Evolutionary conservation across 2,113 vertebrate species (phyloP).

Genomic region (Sula dactylatra): DNA sequence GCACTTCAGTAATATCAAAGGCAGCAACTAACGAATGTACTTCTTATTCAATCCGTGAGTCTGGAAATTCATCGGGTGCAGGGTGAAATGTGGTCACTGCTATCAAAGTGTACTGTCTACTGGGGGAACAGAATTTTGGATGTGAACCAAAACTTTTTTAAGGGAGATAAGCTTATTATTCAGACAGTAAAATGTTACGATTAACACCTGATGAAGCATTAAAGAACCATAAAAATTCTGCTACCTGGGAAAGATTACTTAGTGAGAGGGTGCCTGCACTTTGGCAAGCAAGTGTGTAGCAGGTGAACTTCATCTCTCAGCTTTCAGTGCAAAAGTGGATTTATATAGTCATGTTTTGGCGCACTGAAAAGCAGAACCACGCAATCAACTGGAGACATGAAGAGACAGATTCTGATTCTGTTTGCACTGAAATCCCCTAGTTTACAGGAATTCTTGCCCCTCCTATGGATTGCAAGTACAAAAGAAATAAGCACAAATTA

Average conservation of each 20-base stretch:
- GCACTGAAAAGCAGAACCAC: not conserved
- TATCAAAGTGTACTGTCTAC: conserved; percentile 27
- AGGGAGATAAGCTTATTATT: conserved; percentile 35
- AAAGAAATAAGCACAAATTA: not conserved
- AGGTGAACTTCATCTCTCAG: not conserved
- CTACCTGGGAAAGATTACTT: conserved; percentile 27
- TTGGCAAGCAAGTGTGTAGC: not conserved
- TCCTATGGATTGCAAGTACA: not conserved
- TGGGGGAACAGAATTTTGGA: conserved; percentile 10
- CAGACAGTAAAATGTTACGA: conserved; percentile 26
- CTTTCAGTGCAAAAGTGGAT: not conserved
- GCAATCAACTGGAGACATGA: not conserved
- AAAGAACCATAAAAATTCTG: conserved; percentile 35
- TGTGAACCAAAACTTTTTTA: conserved; percentile 26
- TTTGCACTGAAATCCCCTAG: rapidly evolving
- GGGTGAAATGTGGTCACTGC: conserved; percentile 4
- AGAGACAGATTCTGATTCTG: not conserved
- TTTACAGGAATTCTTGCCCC: not conserved
- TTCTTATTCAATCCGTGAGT: not conserved
- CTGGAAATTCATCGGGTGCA: not conserved
- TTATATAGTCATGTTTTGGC: not conserved
- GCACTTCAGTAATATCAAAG: not conserved
- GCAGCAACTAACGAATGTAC: not conserved
- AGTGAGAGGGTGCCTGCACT: not conserved
- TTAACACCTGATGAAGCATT: conserved; percentile 49